Percentiles rank a stretch among this genome's conserved stretches.
Evolutionary conservation across 1,140 invertebrate species (phyloP).

Genomic region (Drosophila navojoa): DNA sequence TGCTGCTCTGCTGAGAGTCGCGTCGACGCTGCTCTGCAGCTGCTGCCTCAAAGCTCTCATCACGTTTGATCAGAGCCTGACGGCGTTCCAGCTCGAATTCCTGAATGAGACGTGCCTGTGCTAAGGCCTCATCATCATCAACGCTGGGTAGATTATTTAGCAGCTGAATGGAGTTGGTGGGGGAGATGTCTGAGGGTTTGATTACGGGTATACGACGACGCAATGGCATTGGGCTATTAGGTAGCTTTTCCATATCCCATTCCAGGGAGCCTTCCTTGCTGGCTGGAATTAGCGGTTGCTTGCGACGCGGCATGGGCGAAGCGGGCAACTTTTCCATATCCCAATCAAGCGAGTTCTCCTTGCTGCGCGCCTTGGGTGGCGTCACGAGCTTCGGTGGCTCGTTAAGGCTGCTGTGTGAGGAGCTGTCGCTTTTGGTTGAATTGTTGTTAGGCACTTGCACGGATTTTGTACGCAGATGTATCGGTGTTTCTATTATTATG

Average conservation of each 20-base stretch:
- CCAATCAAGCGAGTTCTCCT: constrained; percentile 75
- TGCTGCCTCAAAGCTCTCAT: constrained; percentile 65
- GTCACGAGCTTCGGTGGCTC: constrained; percentile 45
- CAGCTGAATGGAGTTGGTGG: constrained; percentile 64
- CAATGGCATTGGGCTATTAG: constrained; percentile 71
- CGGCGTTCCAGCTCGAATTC: constrained; percentile 74
- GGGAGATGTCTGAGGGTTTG: constrained; percentile 45
- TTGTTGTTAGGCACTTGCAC: constrained; percentile 7
- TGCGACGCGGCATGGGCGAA: constrained; percentile 68
- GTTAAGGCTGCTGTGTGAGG: constrained; percentile 50
- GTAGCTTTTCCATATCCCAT: constrained; percentile 82
- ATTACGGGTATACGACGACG: constrained; percentile 41
- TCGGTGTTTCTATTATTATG: constrained; percentile 9
- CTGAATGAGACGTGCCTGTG: constrained; percentile 63
- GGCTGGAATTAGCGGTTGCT: constrained; percentile 1
- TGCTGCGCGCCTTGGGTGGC: constrained; percentile 53
- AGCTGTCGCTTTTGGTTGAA: constrained; percentile 51
- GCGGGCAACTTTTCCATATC: constrained; percentile 77
- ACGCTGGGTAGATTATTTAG: constrained; percentile 57
- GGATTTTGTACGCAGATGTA: neutral
- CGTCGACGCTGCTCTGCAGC: constrained; percentile 61
- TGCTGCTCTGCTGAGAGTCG: constrained; percentile 68
- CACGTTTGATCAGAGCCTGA: constrained; percentile 67
- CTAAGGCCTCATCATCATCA: constrained; percentile 46
- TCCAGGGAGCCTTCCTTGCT: constrained; percentile 74